phyloP scores from a whole-genome alignment of 2,797 vertebrate genomes.

The Lithobates pipiens region DNA sequence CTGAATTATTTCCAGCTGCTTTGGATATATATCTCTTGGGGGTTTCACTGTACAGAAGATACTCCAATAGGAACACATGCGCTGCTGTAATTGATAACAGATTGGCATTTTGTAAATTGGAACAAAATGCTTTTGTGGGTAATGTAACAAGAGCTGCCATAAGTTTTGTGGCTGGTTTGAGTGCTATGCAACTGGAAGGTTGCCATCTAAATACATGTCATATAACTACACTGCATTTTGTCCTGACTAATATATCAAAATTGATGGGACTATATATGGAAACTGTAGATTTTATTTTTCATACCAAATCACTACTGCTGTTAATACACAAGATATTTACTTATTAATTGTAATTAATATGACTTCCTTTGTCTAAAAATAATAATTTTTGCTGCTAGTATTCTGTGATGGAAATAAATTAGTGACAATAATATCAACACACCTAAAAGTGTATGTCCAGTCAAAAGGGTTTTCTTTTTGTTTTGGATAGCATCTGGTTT shows the following conservation, averaged over 20 bases:
- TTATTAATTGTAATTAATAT: not conserved
- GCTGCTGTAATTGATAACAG: constrained; percentile 51
- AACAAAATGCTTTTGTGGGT: constrained; percentile 46
- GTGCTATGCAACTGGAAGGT: not conserved
- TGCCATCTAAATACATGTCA: constrained; percentile 34
- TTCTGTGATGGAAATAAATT: not conserved
- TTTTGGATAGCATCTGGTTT: too few species aligned
- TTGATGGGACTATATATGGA: not conserved
- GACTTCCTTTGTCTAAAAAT: too few species aligned
- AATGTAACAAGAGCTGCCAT: constrained; percentile 44
- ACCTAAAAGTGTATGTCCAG: too few species aligned
- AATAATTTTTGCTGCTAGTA: not conserved
- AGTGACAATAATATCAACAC: not conserved
- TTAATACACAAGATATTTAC: not conserved
- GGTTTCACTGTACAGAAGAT: constrained; percentile 33
- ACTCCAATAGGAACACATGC: constrained; percentile 15
- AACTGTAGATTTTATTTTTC: not conserved
- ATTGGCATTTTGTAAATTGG: constrained; percentile 38
- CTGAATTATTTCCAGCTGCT: constrained; percentile 19
- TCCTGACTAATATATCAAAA: constrained; percentile 7
- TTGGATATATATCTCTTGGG: constrained; percentile 8
- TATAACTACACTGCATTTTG: constrained; percentile 33
- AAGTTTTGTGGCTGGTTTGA: constrained; percentile 26
- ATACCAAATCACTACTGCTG: not conserved
- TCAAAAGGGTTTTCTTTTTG: too few species aligned